Percentiles rank a stretch among this genome's conserved stretches.
These are phyloP conservation scores for Orussus abietinus DNA, from an alignment of 1,140 invertebrate genomes.

Conservation along the genomic window DNA sequence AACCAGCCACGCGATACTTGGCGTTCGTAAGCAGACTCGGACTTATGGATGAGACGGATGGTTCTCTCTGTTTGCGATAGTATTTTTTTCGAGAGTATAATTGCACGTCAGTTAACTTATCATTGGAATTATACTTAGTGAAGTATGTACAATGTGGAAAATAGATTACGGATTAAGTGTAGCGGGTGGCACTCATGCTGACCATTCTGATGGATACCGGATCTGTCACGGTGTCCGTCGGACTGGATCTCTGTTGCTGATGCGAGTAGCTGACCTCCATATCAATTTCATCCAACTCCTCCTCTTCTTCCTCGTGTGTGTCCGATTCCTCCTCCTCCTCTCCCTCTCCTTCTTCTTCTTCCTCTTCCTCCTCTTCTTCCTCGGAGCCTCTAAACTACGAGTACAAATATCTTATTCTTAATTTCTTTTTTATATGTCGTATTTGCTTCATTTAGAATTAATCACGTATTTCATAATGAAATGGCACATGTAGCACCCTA, in stretches of 20 bases:
- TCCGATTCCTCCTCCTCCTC: conserved; percentile 66
- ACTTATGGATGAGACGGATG: too few species aligned
- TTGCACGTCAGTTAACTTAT: too few species aligned
- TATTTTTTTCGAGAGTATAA: too few species aligned
- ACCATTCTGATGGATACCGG: conserved; percentile 49
- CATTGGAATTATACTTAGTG: not conserved
- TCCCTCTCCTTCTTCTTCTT: conserved; percentile 60
- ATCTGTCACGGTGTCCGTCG: conserved; percentile 42
- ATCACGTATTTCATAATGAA: too few species aligned
- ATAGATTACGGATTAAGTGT: conserved; percentile 27
- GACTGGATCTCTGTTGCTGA: conserved; percentile 48
- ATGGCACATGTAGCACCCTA: too few species aligned
- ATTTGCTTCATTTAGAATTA: too few species aligned
- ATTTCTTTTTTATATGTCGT: too few species aligned
- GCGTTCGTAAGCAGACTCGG: too few species aligned
- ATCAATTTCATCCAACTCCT: conserved; percentile 60
- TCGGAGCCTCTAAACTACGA: conserved; percentile 42
- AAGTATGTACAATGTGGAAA: conserved; percentile 1
- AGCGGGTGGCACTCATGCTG: conserved; percentile 33
- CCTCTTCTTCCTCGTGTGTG: conserved; percentile 67
- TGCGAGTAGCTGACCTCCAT: conserved; percentile 54
- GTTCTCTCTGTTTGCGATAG: too few species aligned
- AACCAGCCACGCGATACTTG: too few species aligned
- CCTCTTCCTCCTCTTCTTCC: conserved; percentile 53
- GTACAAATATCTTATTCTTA: too few species aligned